phyloP scores from a whole-genome alignment of 2,888 invertebrate species.

The Cyaniris semiargus region DNA sequence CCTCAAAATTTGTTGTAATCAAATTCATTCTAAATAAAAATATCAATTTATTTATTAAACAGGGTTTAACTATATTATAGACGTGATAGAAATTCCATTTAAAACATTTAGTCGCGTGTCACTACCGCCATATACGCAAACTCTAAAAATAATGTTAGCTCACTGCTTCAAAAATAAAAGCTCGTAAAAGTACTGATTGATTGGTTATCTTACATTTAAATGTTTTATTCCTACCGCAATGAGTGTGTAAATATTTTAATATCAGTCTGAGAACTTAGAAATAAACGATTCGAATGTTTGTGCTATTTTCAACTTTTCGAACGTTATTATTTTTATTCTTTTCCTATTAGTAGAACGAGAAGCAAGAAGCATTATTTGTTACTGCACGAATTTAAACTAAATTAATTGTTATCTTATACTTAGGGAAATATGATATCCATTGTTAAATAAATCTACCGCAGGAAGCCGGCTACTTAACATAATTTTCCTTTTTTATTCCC shows the following conservation, averaged over 20 bases:
- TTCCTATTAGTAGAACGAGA: neutral
- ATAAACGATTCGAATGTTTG: conserved; percentile 26
- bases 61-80: neutral
- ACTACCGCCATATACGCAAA: conserved; percentile 60
- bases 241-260: conserved; percentile 28
- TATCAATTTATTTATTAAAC: too few relatives aligned
- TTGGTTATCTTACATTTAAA: conserved; percentile 39
- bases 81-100: conserved; percentile 4
- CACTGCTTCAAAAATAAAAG: conserved; percentile 54
- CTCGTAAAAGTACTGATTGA: conserved; percentile 46
- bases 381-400: neutral
- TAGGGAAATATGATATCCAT: neutral
- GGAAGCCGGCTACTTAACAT: conserved; percentile 2
- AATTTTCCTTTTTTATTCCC: conserved; percentile 1
- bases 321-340: neutral
- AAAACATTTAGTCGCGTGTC: conserved; percentile 46
- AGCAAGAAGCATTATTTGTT: neutral
- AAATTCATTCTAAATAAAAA: neutral
- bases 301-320: conserved; percentile 10
- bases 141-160: conserved; percentile 55
- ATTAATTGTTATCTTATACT: neutral
- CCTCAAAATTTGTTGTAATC: neutral
- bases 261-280: conserved; percentile 55
- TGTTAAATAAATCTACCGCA: neutral
- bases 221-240: conserved; percentile 33